A percentile compares a stretch with the other conserved stretches of the same genome.
Conservation (phyloP, 1,140 invertebrate species). For the Streblospio benedicti region DNA sequence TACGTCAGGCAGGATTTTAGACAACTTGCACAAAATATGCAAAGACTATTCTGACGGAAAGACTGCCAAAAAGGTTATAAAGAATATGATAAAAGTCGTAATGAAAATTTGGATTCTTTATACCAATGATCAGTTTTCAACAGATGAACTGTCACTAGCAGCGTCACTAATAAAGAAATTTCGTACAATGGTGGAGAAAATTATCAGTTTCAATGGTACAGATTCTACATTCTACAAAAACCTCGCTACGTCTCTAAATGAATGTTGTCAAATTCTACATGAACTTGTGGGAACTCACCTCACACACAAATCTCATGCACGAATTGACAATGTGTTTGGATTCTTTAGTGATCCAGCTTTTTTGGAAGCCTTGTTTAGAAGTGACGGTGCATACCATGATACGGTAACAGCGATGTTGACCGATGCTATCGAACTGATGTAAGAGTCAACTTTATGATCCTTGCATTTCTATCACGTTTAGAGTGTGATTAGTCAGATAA, state of each 20-base stretch:
- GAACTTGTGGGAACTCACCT: conserved; percentile 68
- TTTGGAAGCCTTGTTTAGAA: conserved; percentile 64
- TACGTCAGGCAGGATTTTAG: conserved; percentile 73
- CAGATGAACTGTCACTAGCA: conserved; percentile 64
- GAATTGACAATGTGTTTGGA: conserved; percentile 72
- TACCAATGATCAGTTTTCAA: conserved; percentile 69
- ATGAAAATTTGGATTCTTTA: conserved; percentile 84
- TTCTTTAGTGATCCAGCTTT: conserved; percentile 68
- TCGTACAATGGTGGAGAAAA: conserved; percentile 63
- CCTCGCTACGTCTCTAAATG: conserved; percentile 59
- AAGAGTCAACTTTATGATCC: too few relatives aligned
- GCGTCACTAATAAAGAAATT: conserved; percentile 55
- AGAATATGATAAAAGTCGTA: conserved; percentile 92
- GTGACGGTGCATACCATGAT: conserved; percentile 54
- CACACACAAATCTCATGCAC: conserved; percentile 73
- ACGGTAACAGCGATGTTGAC: conserved; percentile 59
- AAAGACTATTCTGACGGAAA: conserved; percentile 72
- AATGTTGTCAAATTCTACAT: conserved; percentile 61
- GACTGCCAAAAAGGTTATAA: conserved; percentile 86
- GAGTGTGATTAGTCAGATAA: too few relatives aligned
- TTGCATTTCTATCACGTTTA: too few relatives aligned
- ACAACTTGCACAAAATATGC: conserved; percentile 73
- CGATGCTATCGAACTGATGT: conserved; percentile 69
- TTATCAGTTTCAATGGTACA: conserved; percentile 76
- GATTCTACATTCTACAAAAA: conserved; percentile 78